phyloP scores from a whole-genome alignment of 2,888 invertebrate species.

The Metalampra italica region DNA sequence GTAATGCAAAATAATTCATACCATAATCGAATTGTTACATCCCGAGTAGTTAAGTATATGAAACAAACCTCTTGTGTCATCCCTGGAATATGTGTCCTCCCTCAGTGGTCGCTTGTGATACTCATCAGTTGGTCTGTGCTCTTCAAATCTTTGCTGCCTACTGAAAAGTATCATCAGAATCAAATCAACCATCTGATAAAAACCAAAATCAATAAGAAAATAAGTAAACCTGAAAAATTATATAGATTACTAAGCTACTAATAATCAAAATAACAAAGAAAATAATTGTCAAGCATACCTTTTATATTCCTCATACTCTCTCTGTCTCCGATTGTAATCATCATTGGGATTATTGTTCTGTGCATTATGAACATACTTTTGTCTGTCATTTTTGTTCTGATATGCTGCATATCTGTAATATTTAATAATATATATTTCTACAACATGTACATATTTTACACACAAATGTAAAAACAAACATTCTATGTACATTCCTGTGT shows the following conservation, averaged over 20 bases:
- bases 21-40: no score
- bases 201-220: neutral
- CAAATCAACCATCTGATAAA: neutral
- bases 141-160: constrained; percentile 45
- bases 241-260: neutral
- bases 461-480: no score
- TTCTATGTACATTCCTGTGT: no score
- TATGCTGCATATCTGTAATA: constrained; percentile 49
- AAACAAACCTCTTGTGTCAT: constrained; percentile 49
- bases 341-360: constrained; percentile 39
- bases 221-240: neutral
- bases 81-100: constrained; percentile 44
- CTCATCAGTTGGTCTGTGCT: constrained; percentile 37
- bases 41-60: no score
- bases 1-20: no score
- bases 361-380: constrained; percentile 40
- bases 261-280: no score
- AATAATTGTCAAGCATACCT: constrained; percentile 37
- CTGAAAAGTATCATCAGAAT: constrained; percentile 23
- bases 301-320: constrained; percentile 52
- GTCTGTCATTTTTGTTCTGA: constrained; percentile 50
- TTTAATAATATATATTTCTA: neutral
- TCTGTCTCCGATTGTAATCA: constrained; percentile 44
- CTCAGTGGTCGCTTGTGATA: constrained; percentile 50
- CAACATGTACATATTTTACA: no score